Evolutionary conservation across 2,797 vertebrate genomes (phyloP).

Genomic region (Labeo calbasu): DNA sequence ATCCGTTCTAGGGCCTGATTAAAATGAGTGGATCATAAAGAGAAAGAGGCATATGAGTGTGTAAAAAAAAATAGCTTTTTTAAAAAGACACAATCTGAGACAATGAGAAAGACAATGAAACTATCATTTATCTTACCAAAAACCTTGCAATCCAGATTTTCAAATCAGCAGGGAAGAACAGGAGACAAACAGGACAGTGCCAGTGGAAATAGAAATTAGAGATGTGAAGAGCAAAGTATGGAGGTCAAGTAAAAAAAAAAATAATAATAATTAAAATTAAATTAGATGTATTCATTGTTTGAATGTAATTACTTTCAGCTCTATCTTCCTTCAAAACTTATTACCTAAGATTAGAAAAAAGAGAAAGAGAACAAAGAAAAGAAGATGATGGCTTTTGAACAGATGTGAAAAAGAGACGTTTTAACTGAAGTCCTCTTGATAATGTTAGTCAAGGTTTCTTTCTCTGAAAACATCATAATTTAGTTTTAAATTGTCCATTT

Average conservation of each 20-base stretch:
- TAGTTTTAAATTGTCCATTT: background rate
- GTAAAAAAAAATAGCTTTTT: too few relatives aligned
- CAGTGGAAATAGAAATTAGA: background rate
- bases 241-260: background rate
- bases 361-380: background rate
- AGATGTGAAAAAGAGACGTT: background rate
- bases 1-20: background rate
- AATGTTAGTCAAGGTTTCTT: background rate
- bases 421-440: background rate
- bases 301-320: slow-evolving; percentile 15
- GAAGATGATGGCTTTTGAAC: background rate
- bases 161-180: background rate
- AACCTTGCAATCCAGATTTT: background rate
- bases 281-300: slow-evolving; percentile 26
- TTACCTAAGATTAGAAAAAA: background rate
- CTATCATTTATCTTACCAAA: background rate
- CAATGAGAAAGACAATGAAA: background rate
- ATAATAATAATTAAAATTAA: background rate
- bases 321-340: background rate
- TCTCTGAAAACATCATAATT: background rate
- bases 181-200: background rate
- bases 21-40: background rate
- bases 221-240: background rate
- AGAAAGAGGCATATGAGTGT: background rate
- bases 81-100: background rate